A percentile compares a stretch with the other conserved stretches of the same genome.
Conservation (phyloP, 1,140 invertebrate genomes). For the Heliconius nattereri region DNA sequence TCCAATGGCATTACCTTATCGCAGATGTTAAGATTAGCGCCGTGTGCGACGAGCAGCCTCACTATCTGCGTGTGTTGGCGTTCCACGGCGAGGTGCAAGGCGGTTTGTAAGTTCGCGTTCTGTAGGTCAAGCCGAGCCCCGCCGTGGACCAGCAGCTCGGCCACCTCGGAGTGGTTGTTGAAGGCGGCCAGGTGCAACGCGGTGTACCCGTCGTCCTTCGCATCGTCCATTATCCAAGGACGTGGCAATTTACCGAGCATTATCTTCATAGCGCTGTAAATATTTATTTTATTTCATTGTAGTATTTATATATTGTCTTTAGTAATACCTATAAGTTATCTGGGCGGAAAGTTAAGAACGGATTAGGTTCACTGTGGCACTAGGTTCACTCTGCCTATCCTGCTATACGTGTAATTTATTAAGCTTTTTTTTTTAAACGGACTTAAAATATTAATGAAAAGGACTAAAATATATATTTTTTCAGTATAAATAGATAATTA, state of each 20-base stretch:
- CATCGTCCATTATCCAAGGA: slow-evolving; percentile 99
- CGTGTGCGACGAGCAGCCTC: slow-evolving; percentile 93
- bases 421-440: too few relatives aligned
- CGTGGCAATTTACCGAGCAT: slow-evolving; percentile 92
- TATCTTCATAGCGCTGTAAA: slow-evolving; percentile 95
- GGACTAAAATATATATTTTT: too few relatives aligned
- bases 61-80: slow-evolving; percentile 98
- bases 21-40: slow-evolving; percentile 95
- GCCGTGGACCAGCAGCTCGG: slow-evolving; percentile 93
- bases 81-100: slow-evolving; percentile 96
- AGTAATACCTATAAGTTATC: too few relatives aligned
- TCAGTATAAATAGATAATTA: too few relatives aligned
- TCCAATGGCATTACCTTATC: slow-evolving; percentile 84
- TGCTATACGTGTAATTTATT: too few relatives aligned
- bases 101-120: slow-evolving; percentile 97
- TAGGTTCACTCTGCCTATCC: too few relatives aligned
- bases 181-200: slow-evolving; percentile 96
- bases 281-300: neutral
- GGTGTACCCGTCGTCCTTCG: slow-evolving; percentile 99
- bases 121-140: slow-evolving; percentile 96
- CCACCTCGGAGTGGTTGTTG: slow-evolving; percentile 99
- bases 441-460: too few relatives aligned
- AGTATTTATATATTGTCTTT: slow-evolving; percentile 7
- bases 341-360: too few relatives aligned
- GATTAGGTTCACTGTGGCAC: too few relatives aligned